A percentile compares a stretch with the other conserved stretches of the same genome.
Evolutionary conservation across 2,113 vertebrate genomes (phyloP).

Genomic region (Zeus faber): DNA sequence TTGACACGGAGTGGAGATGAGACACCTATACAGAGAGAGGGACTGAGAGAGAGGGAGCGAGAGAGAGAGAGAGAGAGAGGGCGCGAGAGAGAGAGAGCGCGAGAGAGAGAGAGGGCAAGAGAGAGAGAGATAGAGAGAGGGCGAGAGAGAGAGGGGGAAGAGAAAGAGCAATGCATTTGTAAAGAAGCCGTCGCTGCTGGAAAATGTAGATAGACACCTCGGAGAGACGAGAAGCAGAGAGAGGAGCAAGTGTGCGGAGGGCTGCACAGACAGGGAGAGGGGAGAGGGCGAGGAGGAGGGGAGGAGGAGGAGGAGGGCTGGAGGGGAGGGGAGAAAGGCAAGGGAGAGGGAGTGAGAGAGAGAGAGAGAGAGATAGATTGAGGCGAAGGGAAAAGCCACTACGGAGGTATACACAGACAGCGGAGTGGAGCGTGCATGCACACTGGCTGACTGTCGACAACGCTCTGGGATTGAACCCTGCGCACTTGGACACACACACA

Average conservation of each 20-base stretch:
- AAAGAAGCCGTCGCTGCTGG: not conserved
- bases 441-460: slow-evolving; percentile 65
- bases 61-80: too few species aligned
- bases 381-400: slow-evolving; percentile 36
- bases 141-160: too few species aligned
- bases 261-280: not conserved
- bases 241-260: not conserved
- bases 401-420: slow-evolving; percentile 41
- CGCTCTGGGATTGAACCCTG: slow-evolving; percentile 44
- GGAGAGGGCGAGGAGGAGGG: slow-evolving; percentile 21
- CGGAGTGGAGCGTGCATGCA: slow-evolving; percentile 55
- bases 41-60: too few species aligned
- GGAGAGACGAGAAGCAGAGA: not conserved
- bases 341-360: slow-evolving; percentile 12
- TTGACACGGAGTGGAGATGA: slow-evolving; percentile 59
- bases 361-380: slow-evolving; percentile 9
- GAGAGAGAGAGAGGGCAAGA: too few species aligned
- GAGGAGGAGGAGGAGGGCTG: slow-evolving; percentile 28
- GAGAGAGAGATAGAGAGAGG: too few species aligned
- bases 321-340: not conserved
- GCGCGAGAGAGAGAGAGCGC: too few species aligned
- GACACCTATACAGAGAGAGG: too few species aligned
- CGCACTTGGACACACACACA: slow-evolving; percentile 7
- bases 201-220: slow-evolving; percentile 1
- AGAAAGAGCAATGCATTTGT: not conserved